A percentile compares a stretch with the other conserved stretches of the same genome.
Evolutionary conservation across 2,888 invertebrate species (phyloP).

Genomic region (Tipula unca): DNA sequence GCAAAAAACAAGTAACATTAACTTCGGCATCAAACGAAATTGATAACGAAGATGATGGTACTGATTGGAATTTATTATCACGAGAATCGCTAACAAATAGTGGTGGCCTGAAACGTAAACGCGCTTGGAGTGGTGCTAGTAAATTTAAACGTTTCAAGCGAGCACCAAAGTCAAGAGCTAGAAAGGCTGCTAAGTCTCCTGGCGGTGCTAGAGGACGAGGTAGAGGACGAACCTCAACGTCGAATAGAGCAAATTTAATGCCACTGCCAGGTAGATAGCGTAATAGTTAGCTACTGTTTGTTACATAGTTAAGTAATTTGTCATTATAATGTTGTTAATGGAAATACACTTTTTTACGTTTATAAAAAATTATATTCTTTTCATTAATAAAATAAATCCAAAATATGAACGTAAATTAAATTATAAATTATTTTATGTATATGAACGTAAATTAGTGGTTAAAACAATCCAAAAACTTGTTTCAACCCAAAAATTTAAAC

Average conservation of each 20-base stretch:
- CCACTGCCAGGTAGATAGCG: neutral
- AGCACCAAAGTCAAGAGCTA: neutral
- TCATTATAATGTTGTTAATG: neutral
- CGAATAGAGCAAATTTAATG: neutral
- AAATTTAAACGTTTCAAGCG: neutral
- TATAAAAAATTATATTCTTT: too few relatives aligned
- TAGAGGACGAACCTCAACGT: neutral
- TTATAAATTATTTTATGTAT: too few relatives aligned
- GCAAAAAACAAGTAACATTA: neutral
- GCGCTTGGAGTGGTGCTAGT: slow-evolving; percentile 16
- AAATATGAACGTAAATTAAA: too few relatives aligned
- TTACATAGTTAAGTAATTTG: neutral
- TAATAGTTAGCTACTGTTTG: neutral
- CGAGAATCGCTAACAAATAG: neutral
- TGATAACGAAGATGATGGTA: slow-evolving; percentile 9
- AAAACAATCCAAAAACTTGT: too few relatives aligned
- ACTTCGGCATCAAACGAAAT: neutral
- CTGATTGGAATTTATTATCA: slow-evolving; percentile 21
- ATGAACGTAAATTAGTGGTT: too few relatives aligned
- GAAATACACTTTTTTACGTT: neutral
- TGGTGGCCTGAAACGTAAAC: slow-evolving; percentile 18
- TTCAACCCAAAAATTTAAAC: too few relatives aligned
- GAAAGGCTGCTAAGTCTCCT: neutral
- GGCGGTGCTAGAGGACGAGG: neutral
- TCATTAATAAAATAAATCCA: too few relatives aligned